Evolutionary conservation across 2,113 vertebrate genomes (phyloP).

Genomic region (Mus spicilegus): DNA sequence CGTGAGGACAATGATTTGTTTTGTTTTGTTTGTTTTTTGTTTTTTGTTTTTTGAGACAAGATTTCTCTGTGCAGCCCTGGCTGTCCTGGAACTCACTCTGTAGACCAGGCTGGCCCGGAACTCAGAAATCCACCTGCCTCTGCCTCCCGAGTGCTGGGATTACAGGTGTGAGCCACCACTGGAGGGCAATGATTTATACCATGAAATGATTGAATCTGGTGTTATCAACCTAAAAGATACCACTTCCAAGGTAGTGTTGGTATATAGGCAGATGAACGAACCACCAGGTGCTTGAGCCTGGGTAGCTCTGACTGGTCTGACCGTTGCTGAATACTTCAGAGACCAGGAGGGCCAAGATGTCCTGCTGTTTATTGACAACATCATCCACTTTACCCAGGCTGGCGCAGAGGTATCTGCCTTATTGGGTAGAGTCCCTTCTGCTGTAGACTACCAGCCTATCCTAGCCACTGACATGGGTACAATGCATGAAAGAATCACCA

Average conservation of each 20-base stretch:
- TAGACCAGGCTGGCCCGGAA: too few species aligned
- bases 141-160: too few species aligned
- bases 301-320: conserved; percentile 96
- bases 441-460: conserved; percentile 98
- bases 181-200: conserved; percentile 96
- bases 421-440: conserved; percentile 94
- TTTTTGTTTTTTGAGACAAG: too few species aligned
- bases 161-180: too few species aligned
- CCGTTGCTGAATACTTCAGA: conserved; percentile 98
- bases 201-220: conserved; percentile 99
- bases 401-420: conserved; percentile 93
- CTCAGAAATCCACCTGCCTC: too few species aligned
- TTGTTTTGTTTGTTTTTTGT: too few species aligned
- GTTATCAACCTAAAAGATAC: conserved; percentile 99
- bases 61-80: too few species aligned
- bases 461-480: conserved; percentile 99
- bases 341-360: conserved; percentile 99
- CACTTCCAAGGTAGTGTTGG: conserved; percentile 98
- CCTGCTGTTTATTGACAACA: conserved; percentile 99
- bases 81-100: too few species aligned
- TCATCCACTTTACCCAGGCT: conserved; percentile 99
- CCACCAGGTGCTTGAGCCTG: conserved; percentile 97
- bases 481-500: conserved; percentile 99
- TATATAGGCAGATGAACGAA: conserved; percentile 99
- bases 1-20: conserved; percentile 96